Base-by-base conservation (phyloP, 2,797 vertebrate species). In the Varecia variegata region DNA sequence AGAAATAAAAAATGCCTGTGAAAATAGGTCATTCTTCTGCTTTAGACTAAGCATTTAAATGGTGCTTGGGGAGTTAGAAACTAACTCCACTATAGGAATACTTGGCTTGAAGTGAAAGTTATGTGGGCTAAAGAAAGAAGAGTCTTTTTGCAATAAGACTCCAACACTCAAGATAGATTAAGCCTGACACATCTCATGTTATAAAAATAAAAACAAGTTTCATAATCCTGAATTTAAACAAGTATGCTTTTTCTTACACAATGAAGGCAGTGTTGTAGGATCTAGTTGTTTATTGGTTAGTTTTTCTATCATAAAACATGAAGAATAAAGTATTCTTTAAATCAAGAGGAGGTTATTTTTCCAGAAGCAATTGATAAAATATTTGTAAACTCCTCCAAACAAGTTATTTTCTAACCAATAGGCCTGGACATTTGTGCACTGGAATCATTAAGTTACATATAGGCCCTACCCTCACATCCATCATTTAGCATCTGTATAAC, bases 201-300 rank as follows among this genome's bases (percentile, higher is more conserved):
- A 96, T 96, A 97, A 98, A 98, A 97, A 96, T 98, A 97, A 97
- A 97, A 97, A 96, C 95, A 97, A 96, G 96, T 97, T 97, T 97
- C 95, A 97, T 97, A 97, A 97, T 96, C 91, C 80, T 85, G 94
- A 95, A 85, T 97, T 97, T 96, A 89, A 97, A 90, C 83, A 97
- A 97, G 95, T 74, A 65, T 81, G 71, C 45, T 85, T 95, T 84
- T 86, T 92, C 50, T 96, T 83, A 87, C 60, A 89, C 58, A 71
- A 77, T 80, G 65, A 73, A 94, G 91, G 68, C 73, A 60, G 82
- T 68, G 30, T 35, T 76, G 74, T 27, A 60, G 84, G 70, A 84
- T 35, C 58, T 92, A 70, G 47, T 43, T 91, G 23, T 68, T 71
- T 89, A 17, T 68, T 87, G n/a, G 35, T 89, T 74, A 32, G 18